These are phyloP conservation scores for Drosophila tripunctata DNA, from an alignment of 2,888 invertebrate species.

Conservation along the genomic window DNA sequence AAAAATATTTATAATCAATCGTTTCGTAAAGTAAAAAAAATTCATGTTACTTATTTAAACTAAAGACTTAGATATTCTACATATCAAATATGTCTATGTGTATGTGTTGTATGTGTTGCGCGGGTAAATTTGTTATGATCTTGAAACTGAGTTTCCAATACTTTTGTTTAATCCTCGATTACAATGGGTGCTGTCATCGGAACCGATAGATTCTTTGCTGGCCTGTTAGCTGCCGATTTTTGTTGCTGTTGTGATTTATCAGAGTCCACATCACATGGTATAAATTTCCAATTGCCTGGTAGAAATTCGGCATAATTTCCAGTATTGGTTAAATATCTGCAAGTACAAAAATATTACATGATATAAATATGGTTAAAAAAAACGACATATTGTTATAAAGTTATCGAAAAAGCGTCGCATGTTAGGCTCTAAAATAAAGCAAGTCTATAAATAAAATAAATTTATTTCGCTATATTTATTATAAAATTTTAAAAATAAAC, in stretches of 20 bases:
- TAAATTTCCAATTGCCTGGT: conserved; percentile 68
- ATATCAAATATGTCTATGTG: conserved; percentile 59
- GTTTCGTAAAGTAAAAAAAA: no score
- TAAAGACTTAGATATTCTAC: conserved; percentile 31
- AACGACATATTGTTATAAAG: background rate
- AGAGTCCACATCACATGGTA: conserved; percentile 19
- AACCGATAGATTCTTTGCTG: conserved; percentile 11
- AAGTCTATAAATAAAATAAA: no score
- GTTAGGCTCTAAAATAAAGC: no score
- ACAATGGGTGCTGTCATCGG: conserved; percentile 52
- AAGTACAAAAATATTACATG: background rate
- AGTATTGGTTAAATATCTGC: conserved; percentile 50
- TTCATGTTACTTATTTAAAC: conserved; percentile 13
- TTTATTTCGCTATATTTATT: no score
- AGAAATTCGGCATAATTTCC: conserved; percentile 17
- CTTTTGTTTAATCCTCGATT: conserved; percentile 63
- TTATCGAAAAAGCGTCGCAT: no score
- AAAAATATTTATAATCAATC: conserved; percentile 15
- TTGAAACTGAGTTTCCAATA: conserved; percentile 6
- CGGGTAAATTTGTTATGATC: conserved; percentile 17
- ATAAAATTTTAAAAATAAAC: no score
- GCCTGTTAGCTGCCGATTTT: background rate
- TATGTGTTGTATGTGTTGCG: conserved; percentile 35
- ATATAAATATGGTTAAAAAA: background rate
- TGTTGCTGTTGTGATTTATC: background rate